Evolutionary conservation across 2,888 invertebrate genomes (phyloP).

Genomic region (Caenorhabditis virilis): DNA sequence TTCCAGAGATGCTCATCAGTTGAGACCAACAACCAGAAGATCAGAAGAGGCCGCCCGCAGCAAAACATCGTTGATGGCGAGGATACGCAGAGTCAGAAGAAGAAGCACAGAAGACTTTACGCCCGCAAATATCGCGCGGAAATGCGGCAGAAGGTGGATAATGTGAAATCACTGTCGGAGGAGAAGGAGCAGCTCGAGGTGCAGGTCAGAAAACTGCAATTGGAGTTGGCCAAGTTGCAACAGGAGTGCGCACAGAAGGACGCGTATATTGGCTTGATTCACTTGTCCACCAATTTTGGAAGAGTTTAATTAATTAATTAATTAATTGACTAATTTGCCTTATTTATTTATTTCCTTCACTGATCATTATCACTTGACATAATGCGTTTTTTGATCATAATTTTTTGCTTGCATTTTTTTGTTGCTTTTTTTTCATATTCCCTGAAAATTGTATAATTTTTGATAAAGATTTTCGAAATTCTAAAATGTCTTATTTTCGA

Average conservation of each 20-base stretch:
- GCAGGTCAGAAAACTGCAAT: conserved; percentile 22
- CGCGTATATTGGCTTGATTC: conserved; percentile 21
- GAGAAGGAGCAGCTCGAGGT: conserved; percentile 37
- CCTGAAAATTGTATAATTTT: too few relatives aligned
- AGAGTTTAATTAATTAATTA: too few relatives aligned
- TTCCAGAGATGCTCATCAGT: conserved; percentile 37
- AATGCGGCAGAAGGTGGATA: conserved; percentile 53
- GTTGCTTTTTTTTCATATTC: too few relatives aligned
- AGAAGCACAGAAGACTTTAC: conserved; percentile 45
- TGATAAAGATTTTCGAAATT: too few relatives aligned
- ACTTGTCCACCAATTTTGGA: too few relatives aligned
- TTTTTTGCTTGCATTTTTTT: too few relatives aligned
- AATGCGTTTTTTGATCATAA: too few relatives aligned
- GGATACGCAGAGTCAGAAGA: conserved; percentile 52
- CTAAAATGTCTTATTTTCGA: too few relatives aligned
- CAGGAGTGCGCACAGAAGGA: conserved; percentile 28
- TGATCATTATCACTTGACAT: too few relatives aligned
- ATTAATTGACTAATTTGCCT: too few relatives aligned
- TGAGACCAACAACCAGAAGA: conserved; percentile 18
- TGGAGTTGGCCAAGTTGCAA: conserved; percentile 12
- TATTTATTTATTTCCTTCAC: too few relatives aligned
- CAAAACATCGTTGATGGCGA: conserved; percentile 49
- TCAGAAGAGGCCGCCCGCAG: conserved; percentile 51
- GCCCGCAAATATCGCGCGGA: conserved; percentile 49
- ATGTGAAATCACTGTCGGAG: conserved; percentile 41